Evolutionary conservation across 1,140 invertebrate genomes (phyloP), one percentile per base, ranked within the genome.

Genomic region (Meloidogyne floridensis): DNA sequence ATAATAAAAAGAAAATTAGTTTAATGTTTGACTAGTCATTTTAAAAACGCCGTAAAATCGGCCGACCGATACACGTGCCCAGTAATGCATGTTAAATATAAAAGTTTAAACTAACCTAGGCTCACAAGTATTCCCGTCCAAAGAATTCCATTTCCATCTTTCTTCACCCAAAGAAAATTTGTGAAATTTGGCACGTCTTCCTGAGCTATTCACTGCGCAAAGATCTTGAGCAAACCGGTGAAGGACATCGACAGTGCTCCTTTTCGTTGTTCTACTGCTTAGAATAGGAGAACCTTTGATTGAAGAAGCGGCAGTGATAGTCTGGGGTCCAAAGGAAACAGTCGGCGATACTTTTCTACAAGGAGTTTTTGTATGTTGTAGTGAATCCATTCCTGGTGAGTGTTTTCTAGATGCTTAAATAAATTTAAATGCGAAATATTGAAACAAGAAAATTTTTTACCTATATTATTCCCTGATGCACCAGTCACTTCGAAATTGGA

Each of bases 151-250:
- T 20, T 79, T 79, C 8, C 77, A 72, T 2, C 65, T 69, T 20
- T 69, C 65, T 11, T 79, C 77, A 32, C 59, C 77, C 20, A 79
- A 20, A 43, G 65, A 79, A 51, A 65, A 69, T 47, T 72, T 79
- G 59, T 53, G 77, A 71, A 72, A 43, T 47, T 79, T 79, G 76
- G 76, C n/a, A 72, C 77, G 77, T 47, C 77, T 69, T 42, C 42
- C 47, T 43, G 75, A 15, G 32, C 15, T 43, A 13, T n/a, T 69
- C 6, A 15, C 65, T 18, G 77, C n/a, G 18, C 77, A 79, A 18
- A 79, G n/a, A 59, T 79, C 77, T 7, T 79, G 77, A 51, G 77
- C 77, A 9, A 79, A 79, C 18, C 72, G 69, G 18, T 79, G 77
- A 47, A 79, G 9, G 43, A 53, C 20, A 43, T 79, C 77, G n/a